These are phyloP conservation scores for Hirundichthys speculiger DNA, from an alignment of 2,113 vertebrate species.

Conservation along the genomic window DNA sequence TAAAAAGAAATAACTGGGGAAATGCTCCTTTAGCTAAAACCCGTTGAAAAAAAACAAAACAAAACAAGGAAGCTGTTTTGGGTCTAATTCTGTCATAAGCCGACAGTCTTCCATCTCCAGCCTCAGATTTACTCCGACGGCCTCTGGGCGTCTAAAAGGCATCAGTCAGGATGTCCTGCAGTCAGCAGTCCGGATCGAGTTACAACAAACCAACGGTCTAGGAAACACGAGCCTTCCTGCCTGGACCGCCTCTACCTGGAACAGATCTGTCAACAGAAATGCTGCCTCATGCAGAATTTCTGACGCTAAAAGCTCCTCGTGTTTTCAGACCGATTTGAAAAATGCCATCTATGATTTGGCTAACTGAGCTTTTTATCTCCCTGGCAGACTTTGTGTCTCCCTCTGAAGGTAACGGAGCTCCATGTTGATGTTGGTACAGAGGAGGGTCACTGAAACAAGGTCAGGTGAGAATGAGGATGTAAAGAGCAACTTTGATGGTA, in stretches of 20 bases:
- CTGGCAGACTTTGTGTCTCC: conserved; percentile 2
- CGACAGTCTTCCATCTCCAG: too few relatives aligned
- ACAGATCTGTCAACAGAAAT: not conserved
- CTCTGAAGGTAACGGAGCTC: conserved; percentile 26
- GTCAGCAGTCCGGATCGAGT: conserved; percentile 2
- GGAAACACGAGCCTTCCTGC: conserved; percentile 19
- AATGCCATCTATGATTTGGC: conserved; percentile 16
- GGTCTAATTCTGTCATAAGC: too few relatives aligned
- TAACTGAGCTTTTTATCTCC: too few relatives aligned
- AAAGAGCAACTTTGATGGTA: too few relatives aligned
- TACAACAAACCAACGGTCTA: conserved; percentile 2
- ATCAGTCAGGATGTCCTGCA: not conserved
- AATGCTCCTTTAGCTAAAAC: too few relatives aligned
- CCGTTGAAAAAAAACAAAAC: not conserved
- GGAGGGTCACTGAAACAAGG: too few relatives aligned
- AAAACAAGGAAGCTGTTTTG: not conserved
- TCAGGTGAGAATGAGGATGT: too few relatives aligned
- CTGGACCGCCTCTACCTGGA: conserved; percentile 30
- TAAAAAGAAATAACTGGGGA: too few relatives aligned
- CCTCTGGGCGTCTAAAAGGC: conserved; percentile 9
- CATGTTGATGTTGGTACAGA: not conserved
- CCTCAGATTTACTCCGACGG: not conserved
- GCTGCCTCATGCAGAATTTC: conserved; percentile 9
- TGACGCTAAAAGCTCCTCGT: not conserved
- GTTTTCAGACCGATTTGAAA: conserved; percentile 14